Evolutionary conservation across 2,113 vertebrate species (phyloP).

Genomic region (Puntigrus tetrazona): DNA sequence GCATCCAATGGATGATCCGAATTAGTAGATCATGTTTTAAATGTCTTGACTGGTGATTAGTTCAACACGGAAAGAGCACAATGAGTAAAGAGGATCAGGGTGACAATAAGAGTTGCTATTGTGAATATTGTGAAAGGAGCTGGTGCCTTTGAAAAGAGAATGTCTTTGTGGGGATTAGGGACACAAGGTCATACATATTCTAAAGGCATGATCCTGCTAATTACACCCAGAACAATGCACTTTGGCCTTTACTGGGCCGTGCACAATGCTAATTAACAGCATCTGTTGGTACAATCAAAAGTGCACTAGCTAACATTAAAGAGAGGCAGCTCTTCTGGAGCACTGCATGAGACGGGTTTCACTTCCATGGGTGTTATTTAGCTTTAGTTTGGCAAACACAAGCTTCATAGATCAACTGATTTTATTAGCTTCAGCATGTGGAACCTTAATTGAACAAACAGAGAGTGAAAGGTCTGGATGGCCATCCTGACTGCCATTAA

Average conservation of each 20-base stretch:
- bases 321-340: neutral
- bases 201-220: slow-evolving; percentile 66
- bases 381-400: neutral
- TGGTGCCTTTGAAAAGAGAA: slow-evolving; percentile 41
- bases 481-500: neutral
- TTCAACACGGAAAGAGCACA: slow-evolving; percentile 13
- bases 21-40: slow-evolving; percentile 34
- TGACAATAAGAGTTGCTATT: slow-evolving; percentile 10
- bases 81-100: slow-evolving; percentile 40
- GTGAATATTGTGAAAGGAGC: slow-evolving; percentile 21
- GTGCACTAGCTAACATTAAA: neutral
- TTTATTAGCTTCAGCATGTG: neutral
- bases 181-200: slow-evolving; percentile 73
- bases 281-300: slow-evolving; percentile 9
- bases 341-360: neutral
- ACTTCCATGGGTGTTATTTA: neutral
- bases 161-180: slow-evolving; percentile 42
- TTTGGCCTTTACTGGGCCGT: slow-evolving; percentile 26
- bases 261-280: slow-evolving; percentile 39
- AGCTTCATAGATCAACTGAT: neutral
- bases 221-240: slow-evolving; percentile 22
- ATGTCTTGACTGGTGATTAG: slow-evolving; percentile 31
- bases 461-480: neutral
- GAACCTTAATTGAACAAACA: neutral
- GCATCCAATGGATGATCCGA: neutral